These are phyloP conservation scores for Hyposoter dolosus DNA, from an alignment of 2,888 invertebrate genomes.

Conservation along the genomic window DNA sequence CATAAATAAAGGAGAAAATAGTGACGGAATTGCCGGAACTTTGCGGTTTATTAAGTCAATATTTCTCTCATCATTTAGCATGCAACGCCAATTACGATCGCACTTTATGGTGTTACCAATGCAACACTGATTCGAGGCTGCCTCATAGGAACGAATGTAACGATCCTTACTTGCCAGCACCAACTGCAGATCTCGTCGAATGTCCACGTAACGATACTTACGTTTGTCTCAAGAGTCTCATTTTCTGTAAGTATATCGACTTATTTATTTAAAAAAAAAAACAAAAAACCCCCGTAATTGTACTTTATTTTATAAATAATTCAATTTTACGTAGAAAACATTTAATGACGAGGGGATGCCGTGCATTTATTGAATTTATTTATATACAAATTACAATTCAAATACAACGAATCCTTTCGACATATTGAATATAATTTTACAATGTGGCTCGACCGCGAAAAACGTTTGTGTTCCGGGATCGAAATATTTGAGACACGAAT, in stretches of 20 bases:
- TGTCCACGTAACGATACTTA: constrained; percentile 76
- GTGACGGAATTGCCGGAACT: background rate
- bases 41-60: background rate
- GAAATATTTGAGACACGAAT: constrained; percentile 17
- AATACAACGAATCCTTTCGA: background rate
- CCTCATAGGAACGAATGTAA: constrained; percentile 75
- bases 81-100: constrained; percentile 48
- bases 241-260: constrained; percentile 74
- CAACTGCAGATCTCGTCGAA: constrained; percentile 70
- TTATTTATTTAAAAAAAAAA: too few species aligned
- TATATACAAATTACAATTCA: background rate
- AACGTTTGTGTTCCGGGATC: constrained; percentile 25
- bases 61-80: constrained; percentile 25
- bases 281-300: background rate
- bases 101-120: constrained; percentile 77
- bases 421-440: background rate
- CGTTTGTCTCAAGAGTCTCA: constrained; percentile 75
- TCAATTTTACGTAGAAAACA: background rate
- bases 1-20: background rate
- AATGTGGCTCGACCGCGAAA: background rate
- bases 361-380: background rate
- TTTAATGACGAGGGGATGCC: background rate
- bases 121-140: constrained; percentile 74
- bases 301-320: background rate
- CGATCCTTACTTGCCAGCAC: constrained; percentile 75